Conservation (phyloP, 2,113 vertebrate genomes). For the Semicossyphus pulcher region DNA sequence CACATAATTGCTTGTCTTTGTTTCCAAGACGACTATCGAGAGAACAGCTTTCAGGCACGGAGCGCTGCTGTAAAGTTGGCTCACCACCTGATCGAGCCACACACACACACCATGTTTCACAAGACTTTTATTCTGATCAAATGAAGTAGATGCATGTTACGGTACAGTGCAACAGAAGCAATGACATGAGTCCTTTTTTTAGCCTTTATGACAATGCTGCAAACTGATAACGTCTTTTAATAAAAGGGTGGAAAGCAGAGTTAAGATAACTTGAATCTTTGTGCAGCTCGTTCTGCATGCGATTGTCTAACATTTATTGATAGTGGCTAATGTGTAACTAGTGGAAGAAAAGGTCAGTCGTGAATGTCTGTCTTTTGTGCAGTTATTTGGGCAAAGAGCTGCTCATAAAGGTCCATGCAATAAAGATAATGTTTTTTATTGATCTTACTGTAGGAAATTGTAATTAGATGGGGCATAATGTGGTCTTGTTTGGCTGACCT, state of each 20-base stretch:
- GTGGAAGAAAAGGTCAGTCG: constrained; percentile 19
- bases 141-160: background rate
- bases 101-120: background rate
- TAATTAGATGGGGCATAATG: background rate
- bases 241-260: background rate
- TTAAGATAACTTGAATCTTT: background rate
- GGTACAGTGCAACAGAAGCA: background rate
- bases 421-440: background rate
- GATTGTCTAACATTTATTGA: constrained; percentile 8
- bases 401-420: background rate
- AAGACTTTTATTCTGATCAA: background rate
- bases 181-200: background rate
- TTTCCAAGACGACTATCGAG: constrained; percentile 64
- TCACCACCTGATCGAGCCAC: constrained; percentile 35
- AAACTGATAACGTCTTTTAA: background rate
- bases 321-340: constrained; percentile 27
- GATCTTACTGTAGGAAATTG: background rate
- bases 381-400: background rate
- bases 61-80: constrained; percentile 34
- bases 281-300: background rate
- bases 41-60: constrained; percentile 56
- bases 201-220: background rate
- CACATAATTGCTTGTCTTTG: constrained; percentile 57
- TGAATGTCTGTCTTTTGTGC: background rate
- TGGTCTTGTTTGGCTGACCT: background rate